phyloP scores from a whole-genome alignment of 2,113 vertebrate genomes.

The Cathartes aura region DNA sequence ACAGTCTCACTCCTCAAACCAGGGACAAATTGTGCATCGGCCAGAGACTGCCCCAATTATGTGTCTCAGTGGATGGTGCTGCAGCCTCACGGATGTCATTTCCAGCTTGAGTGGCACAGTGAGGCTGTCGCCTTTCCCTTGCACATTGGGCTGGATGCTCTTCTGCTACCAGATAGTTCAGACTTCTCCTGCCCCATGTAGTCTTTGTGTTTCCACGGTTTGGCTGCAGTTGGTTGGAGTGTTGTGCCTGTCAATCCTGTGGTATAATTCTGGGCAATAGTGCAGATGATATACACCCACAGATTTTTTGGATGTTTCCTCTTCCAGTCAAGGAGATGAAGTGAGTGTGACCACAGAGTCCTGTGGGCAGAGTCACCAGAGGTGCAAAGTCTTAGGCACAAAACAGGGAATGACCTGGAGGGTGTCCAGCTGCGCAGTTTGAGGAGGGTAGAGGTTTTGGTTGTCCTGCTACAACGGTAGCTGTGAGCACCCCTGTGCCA shows the following conservation, averaged over 20 bases:
- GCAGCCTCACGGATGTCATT: neutral
- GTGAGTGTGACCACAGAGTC: neutral
- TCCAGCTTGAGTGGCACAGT: neutral
- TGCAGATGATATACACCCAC: neutral
- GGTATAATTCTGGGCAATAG: neutral
- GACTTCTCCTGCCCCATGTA: neutral
- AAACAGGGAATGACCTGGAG: neutral
- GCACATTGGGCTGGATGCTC: neutral
- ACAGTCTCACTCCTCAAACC: neutral
- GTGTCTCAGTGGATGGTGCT: neutral
- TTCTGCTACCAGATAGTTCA: neutral
- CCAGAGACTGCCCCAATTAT: fast-evolving
- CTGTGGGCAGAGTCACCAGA: neutral
- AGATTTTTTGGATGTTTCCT: neutral
- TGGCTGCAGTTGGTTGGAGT: neutral
- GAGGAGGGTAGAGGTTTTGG: neutral
- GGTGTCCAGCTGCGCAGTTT: neutral
- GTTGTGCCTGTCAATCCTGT: neutral
- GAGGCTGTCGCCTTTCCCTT: neutral
- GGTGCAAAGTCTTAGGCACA: neutral
- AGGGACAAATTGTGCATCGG: neutral
- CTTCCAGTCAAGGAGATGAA: neutral
- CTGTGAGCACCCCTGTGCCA: neutral
- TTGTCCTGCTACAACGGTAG: neutral
- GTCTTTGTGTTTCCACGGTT: neutral